Evolutionary conservation across 2,888 invertebrate genomes (phyloP).

Genomic region (Cephonodes hylas): DNA sequence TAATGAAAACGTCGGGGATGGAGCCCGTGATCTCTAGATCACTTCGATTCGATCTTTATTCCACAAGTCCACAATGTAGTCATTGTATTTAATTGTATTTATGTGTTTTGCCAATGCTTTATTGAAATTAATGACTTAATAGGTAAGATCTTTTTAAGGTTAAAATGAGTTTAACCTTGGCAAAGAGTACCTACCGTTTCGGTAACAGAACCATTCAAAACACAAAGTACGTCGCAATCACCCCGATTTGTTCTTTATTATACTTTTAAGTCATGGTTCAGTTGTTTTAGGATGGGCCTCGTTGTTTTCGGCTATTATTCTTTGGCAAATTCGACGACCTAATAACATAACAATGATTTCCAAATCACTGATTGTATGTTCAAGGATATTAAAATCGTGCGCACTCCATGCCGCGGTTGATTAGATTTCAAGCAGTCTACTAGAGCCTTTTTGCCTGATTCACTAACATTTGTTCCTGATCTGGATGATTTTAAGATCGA

Average conservation of each 20-base stretch:
- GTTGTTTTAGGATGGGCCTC: conserved; percentile 27
- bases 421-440: not conserved
- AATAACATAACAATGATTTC: not conserved
- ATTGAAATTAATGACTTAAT: not conserved
- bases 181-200: not conserved
- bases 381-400: not conserved
- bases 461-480: not conserved
- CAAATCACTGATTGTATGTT: conserved; percentile 2
- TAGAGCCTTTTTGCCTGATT: not conserved
- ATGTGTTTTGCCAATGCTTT: too few species aligned
- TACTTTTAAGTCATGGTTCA: conserved; percentile 18
- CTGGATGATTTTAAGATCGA: too few species aligned
- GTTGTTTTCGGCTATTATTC: conserved; percentile 26
- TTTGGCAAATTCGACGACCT: conserved; percentile 3
- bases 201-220: not conserved
- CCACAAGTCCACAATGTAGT: too few species aligned
- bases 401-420: not conserved
- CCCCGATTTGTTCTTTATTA: conserved; percentile 15
- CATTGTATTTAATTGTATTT: too few species aligned
- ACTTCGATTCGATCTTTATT: too few species aligned
- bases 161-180: not conserved
- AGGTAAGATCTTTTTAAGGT: not conserved
- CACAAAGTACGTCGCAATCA: not conserved
- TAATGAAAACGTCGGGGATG: too few species aligned
- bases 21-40: too few species aligned